Evolutionary conservation across 2,113 vertebrate genomes (phyloP), one percentile per base, ranked within the genome.

Genomic region (Myrmophylax atrothorax): DNA sequence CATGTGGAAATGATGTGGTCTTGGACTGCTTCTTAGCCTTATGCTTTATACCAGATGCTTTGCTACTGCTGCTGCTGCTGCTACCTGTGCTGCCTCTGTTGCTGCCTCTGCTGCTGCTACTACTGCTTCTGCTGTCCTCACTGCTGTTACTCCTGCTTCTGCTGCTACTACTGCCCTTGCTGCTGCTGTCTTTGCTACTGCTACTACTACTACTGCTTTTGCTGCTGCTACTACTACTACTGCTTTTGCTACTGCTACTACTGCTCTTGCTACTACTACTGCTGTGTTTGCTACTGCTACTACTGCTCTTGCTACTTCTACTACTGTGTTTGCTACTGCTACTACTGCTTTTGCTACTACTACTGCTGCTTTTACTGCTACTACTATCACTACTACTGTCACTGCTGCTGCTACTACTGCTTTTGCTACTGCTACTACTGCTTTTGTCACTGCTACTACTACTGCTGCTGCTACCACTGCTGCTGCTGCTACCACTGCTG

Each of bases 351-450:
- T 16, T 64, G 0, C 9, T 38, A 0, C 20, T 87, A 0, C 6
- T 75, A 0, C 19, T 42, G 1, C 29, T 72, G 0, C 14, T 72
- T 0, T 15, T 67, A 0, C 49, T 38, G 0, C 13, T 62, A 0
- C 28, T 66, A 0, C 24, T 67, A 0, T 35, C 56, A 0, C 29
- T 37, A 0, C 9, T 44, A 0, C n/a, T 35, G 0, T 26, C 56
- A 0, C 14, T 47, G 0, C 17, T 75, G 0, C 42, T 73, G 0
- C 53, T 38, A 0, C 46, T 40, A 0, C 15, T 38, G 0, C 37
- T 52, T 0, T 33, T 37, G 0, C 37, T 40, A 0, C 18, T 20
- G 0, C 24, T 40, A 0, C 37, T 24, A 0, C 23, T 78, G 0
- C 40, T 12, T 12, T 12, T 40, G 38, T 11, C 11, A 12, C 52